Base-by-base conservation (phyloP, 2,888 invertebrate genomes). In the Phengaris arion region DNA sequence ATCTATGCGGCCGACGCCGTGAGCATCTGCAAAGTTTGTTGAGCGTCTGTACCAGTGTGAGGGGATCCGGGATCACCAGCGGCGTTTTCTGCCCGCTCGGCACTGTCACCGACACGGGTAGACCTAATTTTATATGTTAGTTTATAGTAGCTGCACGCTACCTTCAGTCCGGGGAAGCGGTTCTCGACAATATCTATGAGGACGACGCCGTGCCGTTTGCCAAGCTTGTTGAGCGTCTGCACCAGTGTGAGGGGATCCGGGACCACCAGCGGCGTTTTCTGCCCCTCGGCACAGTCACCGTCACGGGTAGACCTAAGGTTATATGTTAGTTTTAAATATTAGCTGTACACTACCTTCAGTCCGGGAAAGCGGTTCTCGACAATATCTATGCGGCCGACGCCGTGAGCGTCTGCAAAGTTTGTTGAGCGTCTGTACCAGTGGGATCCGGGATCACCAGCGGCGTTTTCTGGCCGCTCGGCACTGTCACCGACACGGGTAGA, bases 171-270 rank as follows among this genome's bases (percentile, higher is more conserved):
- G 3, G 4, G 35, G 85, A 96, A 97, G 77, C 97, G 94, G 87
- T 98, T 98, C 89, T 98, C 97, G 0, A 98, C 97, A 76, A 98
- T 96, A 83, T 98, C 98, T 77, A 97, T 96, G 68, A 97, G 94
- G 0, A 97, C 98, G 68, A 98, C 94, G 70, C 97, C 97, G 81
- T 97, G 96, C 73, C 94, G 93, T 3, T 96, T 96, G 5, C 96
- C 97, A 48, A 97, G 83, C 80, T 95, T 91, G 85, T 98, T 98
- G n/a, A 97, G 90, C 46, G 94, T 94, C 68, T 93, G 86, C 64
- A 97, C 95, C 46, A 98, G 93, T 45, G 94, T 91, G 68, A 97
- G 83, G 0, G 96, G 94, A 22, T 94, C 92, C 0, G 84, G 86
- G 6, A 94, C 80, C 1, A 46, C 86, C 54, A 92, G 83, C 52